A percentile compares a stretch with the other conserved stretches of the same genome.
phyloP scores from a whole-genome alignment of 1,140 invertebrate species.

The Meloidogyne floridensis region DNA sequence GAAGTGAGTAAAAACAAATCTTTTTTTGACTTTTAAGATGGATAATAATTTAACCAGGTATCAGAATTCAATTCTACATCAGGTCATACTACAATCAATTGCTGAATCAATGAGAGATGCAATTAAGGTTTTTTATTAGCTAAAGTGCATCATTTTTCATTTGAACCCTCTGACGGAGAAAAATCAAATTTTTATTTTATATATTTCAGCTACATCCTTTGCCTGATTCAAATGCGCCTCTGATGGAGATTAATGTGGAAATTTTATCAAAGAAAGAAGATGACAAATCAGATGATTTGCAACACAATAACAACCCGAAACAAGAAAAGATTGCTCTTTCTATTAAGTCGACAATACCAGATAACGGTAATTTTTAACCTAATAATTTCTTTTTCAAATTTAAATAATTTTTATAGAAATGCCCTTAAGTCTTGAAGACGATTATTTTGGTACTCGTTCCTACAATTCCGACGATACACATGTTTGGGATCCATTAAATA shows the following conservation, averaged over 20 bases:
- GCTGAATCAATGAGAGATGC: conserved; percentile 2
- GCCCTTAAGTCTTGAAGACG: background rate
- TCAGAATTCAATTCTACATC: background rate
- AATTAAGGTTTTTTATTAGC: background rate
- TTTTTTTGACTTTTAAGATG: background rate
- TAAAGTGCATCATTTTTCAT: too few species aligned
- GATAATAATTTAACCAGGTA: background rate
- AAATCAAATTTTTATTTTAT: background rate
- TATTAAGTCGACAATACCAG: background rate
- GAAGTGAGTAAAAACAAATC: too few species aligned
- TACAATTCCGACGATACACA: conserved; percentile 1
- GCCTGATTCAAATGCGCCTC: background rate
- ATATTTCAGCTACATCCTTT: background rate
- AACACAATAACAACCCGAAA: background rate
- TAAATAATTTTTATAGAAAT: background rate
- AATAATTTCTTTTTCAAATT: background rate
- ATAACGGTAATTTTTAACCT: background rate
- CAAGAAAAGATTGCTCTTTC: background rate
- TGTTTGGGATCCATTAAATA: conserved; percentile 4
- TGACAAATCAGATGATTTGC: background rate
- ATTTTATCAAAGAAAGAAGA: background rate
- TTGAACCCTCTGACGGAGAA: too few species aligned
- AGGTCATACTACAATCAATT: background rate
- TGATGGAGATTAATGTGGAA: background rate
- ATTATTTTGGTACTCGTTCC: background rate